These are phyloP conservation scores for Scolopax bukidnonensis DNA, from an alignment of 2,797 vertebrate genomes.

Conservation along the genomic window DNA sequence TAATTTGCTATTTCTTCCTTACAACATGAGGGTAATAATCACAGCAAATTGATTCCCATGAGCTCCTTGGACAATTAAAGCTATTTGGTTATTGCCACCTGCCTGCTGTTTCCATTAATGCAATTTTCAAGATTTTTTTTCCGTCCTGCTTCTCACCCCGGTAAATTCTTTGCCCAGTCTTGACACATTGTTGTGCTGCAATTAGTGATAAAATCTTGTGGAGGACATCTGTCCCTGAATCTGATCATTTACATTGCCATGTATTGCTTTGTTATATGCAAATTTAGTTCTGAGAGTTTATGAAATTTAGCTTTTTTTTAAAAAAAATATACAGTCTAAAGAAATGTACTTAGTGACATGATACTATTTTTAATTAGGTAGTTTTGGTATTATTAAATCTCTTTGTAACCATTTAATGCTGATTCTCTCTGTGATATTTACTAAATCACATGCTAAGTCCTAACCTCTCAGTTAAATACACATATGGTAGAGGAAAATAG, in stretches of 20 bases:
- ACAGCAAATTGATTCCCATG: constrained; percentile 63
- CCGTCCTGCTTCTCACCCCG: constrained; percentile 17
- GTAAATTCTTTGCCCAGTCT: constrained; percentile 30
- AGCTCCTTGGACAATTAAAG: constrained; percentile 65
- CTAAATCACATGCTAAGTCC: not conserved
- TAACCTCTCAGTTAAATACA: not conserved
- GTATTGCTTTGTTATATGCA: not conserved
- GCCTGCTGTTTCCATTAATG: constrained; percentile 64
- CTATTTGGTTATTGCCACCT: constrained; percentile 67
- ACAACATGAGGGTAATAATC: constrained; percentile 53
- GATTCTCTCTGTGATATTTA: not conserved
- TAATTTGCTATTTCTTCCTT: constrained; percentile 60
- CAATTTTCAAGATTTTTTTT: constrained; percentile 1
- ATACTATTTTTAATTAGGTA: not conserved
- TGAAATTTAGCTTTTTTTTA: not conserved
- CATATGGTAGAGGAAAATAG: not conserved
- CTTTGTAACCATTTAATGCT: not conserved
- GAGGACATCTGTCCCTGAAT: not conserved
- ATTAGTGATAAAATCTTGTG: not conserved
- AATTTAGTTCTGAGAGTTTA: not conserved
- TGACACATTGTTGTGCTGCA: not conserved
- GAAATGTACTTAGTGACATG: not conserved
- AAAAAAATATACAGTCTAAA: not conserved
- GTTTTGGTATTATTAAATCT: not conserved
- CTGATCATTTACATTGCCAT: not conserved